Base-by-base conservation (phyloP, 2,113 vertebrate genomes). In the Onychorhynchus coronatus region DNA sequence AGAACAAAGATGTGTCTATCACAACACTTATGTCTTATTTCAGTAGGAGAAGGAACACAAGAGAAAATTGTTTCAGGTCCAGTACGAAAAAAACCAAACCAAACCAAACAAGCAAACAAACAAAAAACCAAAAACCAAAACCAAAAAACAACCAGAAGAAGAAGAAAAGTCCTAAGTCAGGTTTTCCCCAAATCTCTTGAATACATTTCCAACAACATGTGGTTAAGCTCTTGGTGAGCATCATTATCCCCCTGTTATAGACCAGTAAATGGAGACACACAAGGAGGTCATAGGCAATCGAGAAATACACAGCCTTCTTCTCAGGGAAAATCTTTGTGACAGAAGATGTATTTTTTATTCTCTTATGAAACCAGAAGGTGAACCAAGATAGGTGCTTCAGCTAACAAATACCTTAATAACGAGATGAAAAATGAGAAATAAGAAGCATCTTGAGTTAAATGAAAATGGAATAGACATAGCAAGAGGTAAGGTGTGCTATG, bases 371-470 rank as follows among this genome's bases (percentile, higher is more conserved):
- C 66, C 46, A 83, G 74, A 73, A 46, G 37, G 21, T 71, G 79
- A 91, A 71, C 24, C 42, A 72, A 91, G 84, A 50, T n/a, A 91
- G 83, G 50, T 4, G 6, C 16, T 81, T 53, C 49, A 72, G 31
- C 81, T 91, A 83, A 88, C n/a, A 91, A 83, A 82, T 55, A 58
- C 33, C 65, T 85, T 80, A 83, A 74, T 39, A 88, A 68, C 1
- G 2, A 62, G n/a, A 72, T 93, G 85, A 95, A 90, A 91, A 96
- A 63, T 63, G 42, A n/a, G 82, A 80, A 93, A 74, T 77, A 66
- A 72, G 89, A 77, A 88, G 23, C 47, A 72, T 76, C 49, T 61
- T 79, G 74, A 89, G 49, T 72, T 89, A 89, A 91, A 91, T 72
- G 71, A 83, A 91, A 95, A 91, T 88, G 39, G 63, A 96, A 46